Evolutionary conservation across 2,797 vertebrate genomes (phyloP).

Genomic region (Parauchenoglanis punctatus): DNA sequence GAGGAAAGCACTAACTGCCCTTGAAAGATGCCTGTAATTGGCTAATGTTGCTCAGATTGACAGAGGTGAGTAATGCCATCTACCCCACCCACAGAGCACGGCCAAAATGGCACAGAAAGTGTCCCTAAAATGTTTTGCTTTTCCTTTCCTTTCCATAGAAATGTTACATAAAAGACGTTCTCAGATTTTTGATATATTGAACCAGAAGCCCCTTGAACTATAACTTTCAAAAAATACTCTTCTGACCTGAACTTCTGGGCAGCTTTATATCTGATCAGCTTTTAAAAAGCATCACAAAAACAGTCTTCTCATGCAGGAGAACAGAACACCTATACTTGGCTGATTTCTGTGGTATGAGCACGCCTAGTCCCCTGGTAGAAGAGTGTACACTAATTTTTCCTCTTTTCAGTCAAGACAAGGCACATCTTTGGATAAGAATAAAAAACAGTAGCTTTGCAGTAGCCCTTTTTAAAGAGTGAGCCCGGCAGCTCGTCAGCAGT

Average conservation of each 20-base stretch:
- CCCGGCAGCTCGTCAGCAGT: conserved; percentile 76
- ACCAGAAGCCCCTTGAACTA: not conserved
- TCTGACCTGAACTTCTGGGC: not conserved
- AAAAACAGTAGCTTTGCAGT: conserved; percentile 28
- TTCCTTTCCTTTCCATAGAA: not conserved
- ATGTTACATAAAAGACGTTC: not conserved
- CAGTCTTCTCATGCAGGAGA: not conserved
- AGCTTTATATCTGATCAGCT: not conserved
- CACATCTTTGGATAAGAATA: conserved; percentile 20
- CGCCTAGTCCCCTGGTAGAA: not conserved
- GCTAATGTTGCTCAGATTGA: not conserved
- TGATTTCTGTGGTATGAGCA: conserved; percentile 2
- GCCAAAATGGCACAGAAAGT: not conserved
- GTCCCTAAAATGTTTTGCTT: not conserved
- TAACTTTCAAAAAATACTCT: not conserved
- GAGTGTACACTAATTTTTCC: not conserved
- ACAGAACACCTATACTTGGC: not conserved
- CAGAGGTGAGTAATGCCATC: not conserved
- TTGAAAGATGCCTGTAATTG: not conserved
- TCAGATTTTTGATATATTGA: not conserved
- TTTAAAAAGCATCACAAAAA: not conserved
- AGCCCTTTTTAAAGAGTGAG: conserved; percentile 35
- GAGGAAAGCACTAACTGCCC: not conserved
- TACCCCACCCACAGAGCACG: not conserved
- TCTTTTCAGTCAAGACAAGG: conserved; percentile 2